Evolutionary conservation across 2,797 vertebrate genomes (phyloP).

Genomic region (Syngnathus rostellatus): DNA sequence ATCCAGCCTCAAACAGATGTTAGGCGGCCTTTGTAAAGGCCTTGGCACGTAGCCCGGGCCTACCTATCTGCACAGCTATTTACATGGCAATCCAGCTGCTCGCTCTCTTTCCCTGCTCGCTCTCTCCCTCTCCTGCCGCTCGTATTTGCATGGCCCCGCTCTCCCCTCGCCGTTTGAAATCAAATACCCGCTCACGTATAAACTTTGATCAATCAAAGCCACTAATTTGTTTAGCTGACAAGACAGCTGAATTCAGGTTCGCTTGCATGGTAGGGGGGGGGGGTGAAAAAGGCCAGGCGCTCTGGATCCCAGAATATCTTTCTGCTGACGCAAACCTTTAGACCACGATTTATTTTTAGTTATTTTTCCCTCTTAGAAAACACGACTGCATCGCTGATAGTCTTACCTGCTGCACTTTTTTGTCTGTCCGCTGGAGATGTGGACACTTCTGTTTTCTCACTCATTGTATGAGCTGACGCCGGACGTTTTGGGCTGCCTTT

Average conservation of each 20-base stretch:
- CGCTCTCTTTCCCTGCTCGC: slow-evolving; percentile 37
- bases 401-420: slow-evolving; percentile 43
- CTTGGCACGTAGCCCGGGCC: slow-evolving; percentile 78
- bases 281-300: slow-evolving; percentile 62
- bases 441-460: slow-evolving; percentile 47
- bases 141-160: slow-evolving; percentile 26
- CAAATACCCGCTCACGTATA: slow-evolving; percentile 57
- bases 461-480: slow-evolving; percentile 33
- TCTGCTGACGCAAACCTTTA: slow-evolving; percentile 48
- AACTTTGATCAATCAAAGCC: slow-evolving; percentile 67
- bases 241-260: slow-evolving; percentile 59
- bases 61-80: slow-evolving; percentile 96
- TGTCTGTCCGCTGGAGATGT: slow-evolving; percentile 37
- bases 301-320: slow-evolving; percentile 56
- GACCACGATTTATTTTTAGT: slow-evolving; percentile 52
- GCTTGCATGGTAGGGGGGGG: slow-evolving; percentile 26
- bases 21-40: slow-evolving; percentile 79
- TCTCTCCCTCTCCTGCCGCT: slow-evolving; percentile 14
- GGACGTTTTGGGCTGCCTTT: slow-evolving; percentile 28
- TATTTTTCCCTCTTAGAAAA: slow-evolving; percentile 31
- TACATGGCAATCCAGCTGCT: slow-evolving; percentile 87
- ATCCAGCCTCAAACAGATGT: slow-evolving; percentile 91
- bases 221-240: slow-evolving; percentile 64
- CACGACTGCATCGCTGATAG: slow-evolving; percentile 46
- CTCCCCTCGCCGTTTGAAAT: slow-evolving; percentile 52